These are phyloP conservation scores for Furcula furcula DNA, from an alignment of 2,888 invertebrate genomes.

Conservation along the genomic window DNA sequence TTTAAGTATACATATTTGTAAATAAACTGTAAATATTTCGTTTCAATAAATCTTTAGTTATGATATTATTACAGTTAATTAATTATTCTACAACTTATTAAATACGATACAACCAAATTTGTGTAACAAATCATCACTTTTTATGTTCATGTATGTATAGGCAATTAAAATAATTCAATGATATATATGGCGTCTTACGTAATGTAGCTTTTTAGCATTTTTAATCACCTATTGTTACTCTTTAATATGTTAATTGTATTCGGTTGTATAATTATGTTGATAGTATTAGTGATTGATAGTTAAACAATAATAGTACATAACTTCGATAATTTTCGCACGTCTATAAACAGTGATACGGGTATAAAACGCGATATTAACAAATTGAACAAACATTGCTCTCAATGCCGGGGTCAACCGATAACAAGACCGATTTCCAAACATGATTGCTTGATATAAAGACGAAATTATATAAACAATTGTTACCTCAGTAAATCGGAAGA, in stretches of 20 bases:
- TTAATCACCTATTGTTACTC: slow-evolving; percentile 21
- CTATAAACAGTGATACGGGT: slow-evolving; percentile 32
- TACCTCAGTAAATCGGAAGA: slow-evolving; percentile 13
- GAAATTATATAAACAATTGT: slow-evolving; percentile 25
- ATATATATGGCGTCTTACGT: slow-evolving; percentile 8
- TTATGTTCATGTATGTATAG: slow-evolving; percentile 8
- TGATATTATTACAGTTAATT: no score
- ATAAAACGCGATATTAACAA: slow-evolving; percentile 45
- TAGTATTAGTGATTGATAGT: slow-evolving; percentile 14
- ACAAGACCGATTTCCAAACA: slow-evolving; percentile 40
- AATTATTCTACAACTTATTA: no score
- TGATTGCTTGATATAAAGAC: slow-evolving; percentile 24
- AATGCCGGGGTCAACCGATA: slow-evolving; percentile 59
- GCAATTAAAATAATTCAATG: slow-evolving; percentile 10
- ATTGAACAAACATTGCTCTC: slow-evolving; percentile 54
- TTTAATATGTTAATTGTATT: slow-evolving; percentile 18
- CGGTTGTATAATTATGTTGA: slow-evolving; percentile 9
- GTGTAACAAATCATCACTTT: no score
- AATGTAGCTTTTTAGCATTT: slow-evolving; percentile 4
- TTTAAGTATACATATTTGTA: no score
- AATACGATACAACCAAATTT: no score
- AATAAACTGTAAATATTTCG: no score
- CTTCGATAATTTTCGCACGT: slow-evolving; percentile 35
- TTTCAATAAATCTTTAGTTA: no score
- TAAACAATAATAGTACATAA: slow-evolving; percentile 5